Conservation (phyloP, 2,888 invertebrate species). For the Philhelius pedissequus region DNA sequence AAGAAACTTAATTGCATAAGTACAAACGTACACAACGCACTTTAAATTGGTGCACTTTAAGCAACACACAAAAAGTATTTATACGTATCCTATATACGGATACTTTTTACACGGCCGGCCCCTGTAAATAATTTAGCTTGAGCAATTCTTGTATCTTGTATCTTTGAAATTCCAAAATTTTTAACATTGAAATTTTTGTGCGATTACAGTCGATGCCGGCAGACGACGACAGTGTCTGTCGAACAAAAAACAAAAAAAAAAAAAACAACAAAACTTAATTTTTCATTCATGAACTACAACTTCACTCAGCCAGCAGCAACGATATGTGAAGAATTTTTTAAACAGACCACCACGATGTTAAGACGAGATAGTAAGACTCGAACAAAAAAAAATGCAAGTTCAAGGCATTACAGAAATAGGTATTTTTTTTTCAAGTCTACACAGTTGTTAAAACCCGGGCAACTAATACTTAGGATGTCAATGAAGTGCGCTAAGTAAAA, state of each 20-base stretch:
- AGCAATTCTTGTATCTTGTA: constrained; percentile 65
- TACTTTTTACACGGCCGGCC: neutral
- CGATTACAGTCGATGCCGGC: constrained; percentile 16
- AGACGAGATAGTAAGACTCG: constrained; percentile 11
- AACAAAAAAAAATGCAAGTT: constrained; percentile 42
- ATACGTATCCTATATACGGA: no score
- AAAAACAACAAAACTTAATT: constrained; percentile 41
- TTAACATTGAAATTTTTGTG: constrained; percentile 50
- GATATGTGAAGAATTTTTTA: constrained; percentile 57
- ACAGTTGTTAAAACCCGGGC: neutral
- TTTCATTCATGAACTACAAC: constrained; percentile 64
- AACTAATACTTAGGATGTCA: neutral
- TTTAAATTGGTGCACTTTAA: constrained; percentile 62
- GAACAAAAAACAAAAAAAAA: neutral
- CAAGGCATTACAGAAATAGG: constrained; percentile 41
- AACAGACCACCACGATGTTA: constrained; percentile 54
- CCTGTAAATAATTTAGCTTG: constrained; percentile 42
- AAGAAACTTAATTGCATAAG: constrained; percentile 58
- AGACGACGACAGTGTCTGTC: neutral
- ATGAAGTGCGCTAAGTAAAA: constrained; percentile 44
- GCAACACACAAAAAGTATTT: neutral
- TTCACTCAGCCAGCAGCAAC: constrained; percentile 10
- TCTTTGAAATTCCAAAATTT: constrained; percentile 60
- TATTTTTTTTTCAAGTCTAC: neutral
- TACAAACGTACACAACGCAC: constrained; percentile 44